These are phyloP conservation scores for Parazoanthus swiftii DNA, from an alignment of 92 coral and sea anemone species.

Conservation along the genomic window DNA sequence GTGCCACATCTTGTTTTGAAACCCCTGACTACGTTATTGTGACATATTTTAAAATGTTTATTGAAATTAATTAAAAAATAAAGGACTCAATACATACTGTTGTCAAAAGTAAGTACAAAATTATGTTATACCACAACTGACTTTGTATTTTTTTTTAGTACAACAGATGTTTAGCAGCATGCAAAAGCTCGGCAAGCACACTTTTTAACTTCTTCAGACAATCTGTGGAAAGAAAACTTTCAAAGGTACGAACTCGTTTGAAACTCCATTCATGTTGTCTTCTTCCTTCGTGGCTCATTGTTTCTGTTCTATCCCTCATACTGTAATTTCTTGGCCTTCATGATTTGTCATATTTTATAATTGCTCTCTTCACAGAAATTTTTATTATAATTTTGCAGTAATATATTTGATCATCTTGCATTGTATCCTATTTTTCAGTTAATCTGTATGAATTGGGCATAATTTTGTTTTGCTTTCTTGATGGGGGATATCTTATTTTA, in stretches of 20 bases:
- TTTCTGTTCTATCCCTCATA: not conserved
- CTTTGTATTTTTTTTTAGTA: constrained; percentile 54
- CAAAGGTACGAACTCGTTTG: constrained; percentile 62
- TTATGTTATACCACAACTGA: not conserved
- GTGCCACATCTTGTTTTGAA: too few species aligned
- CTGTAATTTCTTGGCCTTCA: not conserved
- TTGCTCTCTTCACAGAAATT: too few species aligned
- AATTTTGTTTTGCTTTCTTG: too few species aligned
- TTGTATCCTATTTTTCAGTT: too few species aligned
- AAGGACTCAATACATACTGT: not conserved
- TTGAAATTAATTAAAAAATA: not conserved
- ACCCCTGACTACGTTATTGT: too few species aligned
- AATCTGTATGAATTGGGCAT: too few species aligned
- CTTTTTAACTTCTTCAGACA: constrained; percentile 76
- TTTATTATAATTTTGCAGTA: too few species aligned
- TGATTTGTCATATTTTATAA: too few species aligned
- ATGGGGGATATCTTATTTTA: too few species aligned
- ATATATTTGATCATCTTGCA: too few species aligned
- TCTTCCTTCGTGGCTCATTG: not conserved
- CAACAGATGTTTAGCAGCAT: constrained; percentile 79
- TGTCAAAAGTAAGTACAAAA: too few species aligned
- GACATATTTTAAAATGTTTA: too few species aligned
- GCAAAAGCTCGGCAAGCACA: constrained; percentile 61
- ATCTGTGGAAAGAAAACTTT: constrained; percentile 88
- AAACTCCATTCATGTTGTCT: not conserved